Base-by-base conservation (phyloP, 2,797 vertebrate species). In the Notolepis coatsorum region DNA sequence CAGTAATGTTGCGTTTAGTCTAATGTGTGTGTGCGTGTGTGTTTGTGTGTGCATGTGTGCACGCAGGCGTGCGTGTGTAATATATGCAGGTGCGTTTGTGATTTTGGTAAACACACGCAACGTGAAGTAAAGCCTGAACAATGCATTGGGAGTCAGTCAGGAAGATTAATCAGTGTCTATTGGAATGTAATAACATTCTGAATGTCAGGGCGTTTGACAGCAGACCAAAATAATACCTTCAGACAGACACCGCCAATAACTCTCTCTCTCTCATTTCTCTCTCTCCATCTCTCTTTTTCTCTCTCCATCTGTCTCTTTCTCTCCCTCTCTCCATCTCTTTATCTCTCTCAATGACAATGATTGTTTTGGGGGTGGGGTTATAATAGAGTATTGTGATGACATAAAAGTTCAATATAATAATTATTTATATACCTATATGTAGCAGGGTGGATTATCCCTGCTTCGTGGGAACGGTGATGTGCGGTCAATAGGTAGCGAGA, bases 131-230 rank as follows among this genome's bases (percentile, higher is more conserved):
- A 84, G 61, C 73, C 73, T 72, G 83, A 84, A 85, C 88, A 86
- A 89, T 86, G 84, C 77, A 87, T 88, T 88, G n/a, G n/a, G n/a
- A n/a, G n/a, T n/a, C 75, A 71, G 82, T 56, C 68, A 43, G 80
- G 68, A 65, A 82, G 84, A 83, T 80, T 87, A 88, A 89, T 91
- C 87, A 84, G 82, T 83, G 86, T 75, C 82, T 79, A 86, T 80
- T 88, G 88, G 87, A 86, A 82, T 90, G 87, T 89, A 91, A 88
- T 88, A 86, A 87, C 79, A 80, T 87, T 86, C 87, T 82, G 80
- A 91, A 89, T 89, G 87, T 89, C 87, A 92, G 80, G 84, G 90
- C 75, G 79, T 84, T 88, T 86, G 88, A 88, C 82, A 86, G 83
- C 72, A 79, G 61, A 81, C 82, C 72, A 88, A 87, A 84, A 84